Percentiles rank a stretch among this genome's conserved stretches.
Conservation (phyloP, 1,140 invertebrate genomes). For the Saxidomus purpurata region DNA sequence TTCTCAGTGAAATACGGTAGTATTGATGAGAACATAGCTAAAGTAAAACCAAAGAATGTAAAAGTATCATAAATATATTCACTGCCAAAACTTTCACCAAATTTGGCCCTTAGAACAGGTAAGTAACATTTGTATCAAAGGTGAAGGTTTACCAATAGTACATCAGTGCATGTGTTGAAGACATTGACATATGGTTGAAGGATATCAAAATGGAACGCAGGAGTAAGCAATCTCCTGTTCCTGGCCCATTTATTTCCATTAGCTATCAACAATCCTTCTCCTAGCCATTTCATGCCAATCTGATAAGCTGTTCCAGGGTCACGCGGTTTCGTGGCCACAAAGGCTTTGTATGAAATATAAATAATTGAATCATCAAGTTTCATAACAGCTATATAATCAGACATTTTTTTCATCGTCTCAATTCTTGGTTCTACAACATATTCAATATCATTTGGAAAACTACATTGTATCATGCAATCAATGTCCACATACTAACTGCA, state of each 20-base stretch:
- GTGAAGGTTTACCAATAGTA: slow-evolving; percentile 55
- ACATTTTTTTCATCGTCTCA: background rate
- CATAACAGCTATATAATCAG: background rate
- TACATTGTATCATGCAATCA: background rate
- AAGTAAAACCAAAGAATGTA: no score
- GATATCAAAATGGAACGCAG: slow-evolving; percentile 95
- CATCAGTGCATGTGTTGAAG: slow-evolving; percentile 89
- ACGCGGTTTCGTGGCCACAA: slow-evolving; percentile 56
- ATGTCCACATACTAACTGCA: no score
- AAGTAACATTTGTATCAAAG: no score
- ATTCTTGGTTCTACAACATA: background rate
- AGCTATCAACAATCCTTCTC: slow-evolving; percentile 83
- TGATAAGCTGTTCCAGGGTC: slow-evolving; percentile 48
- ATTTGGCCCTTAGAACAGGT: no score
- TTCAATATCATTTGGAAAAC: background rate
- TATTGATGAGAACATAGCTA: no score
- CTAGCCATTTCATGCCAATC: slow-evolving; percentile 64
- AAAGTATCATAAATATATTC: no score
- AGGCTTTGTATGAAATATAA: no score
- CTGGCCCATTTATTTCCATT: slow-evolving; percentile 92
- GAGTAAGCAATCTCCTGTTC: slow-evolving; percentile 94
- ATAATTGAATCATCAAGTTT: background rate
- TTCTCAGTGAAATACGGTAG: no score
- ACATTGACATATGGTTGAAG: slow-evolving; percentile 93
- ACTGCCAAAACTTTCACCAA: no score